Evolutionary conservation across 2,797 vertebrate genomes (phyloP).

Genomic region (Takifugu rubripes): DNA sequence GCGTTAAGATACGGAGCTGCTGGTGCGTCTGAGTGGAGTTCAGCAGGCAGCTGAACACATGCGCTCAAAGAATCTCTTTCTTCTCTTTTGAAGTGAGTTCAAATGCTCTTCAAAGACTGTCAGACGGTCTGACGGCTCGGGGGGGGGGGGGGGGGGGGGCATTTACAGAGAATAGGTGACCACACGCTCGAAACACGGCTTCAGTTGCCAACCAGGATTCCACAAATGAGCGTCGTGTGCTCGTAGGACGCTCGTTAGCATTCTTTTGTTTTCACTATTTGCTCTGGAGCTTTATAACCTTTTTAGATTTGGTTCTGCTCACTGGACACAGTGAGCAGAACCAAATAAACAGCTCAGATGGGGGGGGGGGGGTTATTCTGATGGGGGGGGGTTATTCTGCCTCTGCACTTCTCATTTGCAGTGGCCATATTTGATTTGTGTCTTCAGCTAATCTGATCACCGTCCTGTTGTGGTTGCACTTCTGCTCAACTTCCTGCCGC

Average conservation of each 20-base stretch:
- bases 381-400: too few relatives aligned
- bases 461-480: slow-evolving; percentile 48
- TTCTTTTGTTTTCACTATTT: slow-evolving; percentile 1
- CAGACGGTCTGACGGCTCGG: slow-evolving; percentile 55
- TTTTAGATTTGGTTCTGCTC: too few relatives aligned
- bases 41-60: slow-evolving; percentile 68
- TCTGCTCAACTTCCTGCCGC: slow-evolving; percentile 49
- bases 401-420: too few relatives aligned
- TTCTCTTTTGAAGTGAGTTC: slow-evolving; percentile 82
- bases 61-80: slow-evolving; percentile 77
- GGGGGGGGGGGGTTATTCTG: too few relatives aligned
- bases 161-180: slow-evolving; percentile 33
- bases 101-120: slow-evolving; percentile 81
- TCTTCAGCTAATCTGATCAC: slow-evolving; percentile 48
- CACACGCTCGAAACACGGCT: slow-evolving; percentile 50
- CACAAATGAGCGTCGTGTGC: slow-evolving; percentile 26
- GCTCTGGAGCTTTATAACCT: too few relatives aligned
- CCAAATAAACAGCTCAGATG: too few relatives aligned
- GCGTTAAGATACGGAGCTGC: slow-evolving; percentile 29
- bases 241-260: slow-evolving; percentile 34
- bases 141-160: slow-evolving; percentile 18
- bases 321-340: too few relatives aligned
- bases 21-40: slow-evolving; percentile 25
- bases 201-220: slow-evolving; percentile 29
- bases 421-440: slow-evolving; percentile 20